phyloP scores from a whole-genome alignment of 1,140 invertebrate species.

The Atta texana region DNA sequence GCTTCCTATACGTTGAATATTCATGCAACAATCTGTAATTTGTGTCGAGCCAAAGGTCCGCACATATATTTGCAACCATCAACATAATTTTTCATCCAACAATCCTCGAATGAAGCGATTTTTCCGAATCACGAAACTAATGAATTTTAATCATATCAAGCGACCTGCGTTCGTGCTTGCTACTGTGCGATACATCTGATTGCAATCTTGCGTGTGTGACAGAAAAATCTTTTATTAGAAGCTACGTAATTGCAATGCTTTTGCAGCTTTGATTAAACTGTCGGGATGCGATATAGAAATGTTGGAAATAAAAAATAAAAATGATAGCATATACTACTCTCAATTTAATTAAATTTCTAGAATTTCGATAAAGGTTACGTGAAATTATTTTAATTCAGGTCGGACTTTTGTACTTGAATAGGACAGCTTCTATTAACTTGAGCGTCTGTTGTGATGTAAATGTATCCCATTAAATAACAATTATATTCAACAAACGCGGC shows the following conservation, averaged over 20 bases:
- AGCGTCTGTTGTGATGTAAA: neutral
- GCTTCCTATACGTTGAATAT: conserved; percentile 65
- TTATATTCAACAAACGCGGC: neutral
- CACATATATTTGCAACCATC: conserved; percentile 60
- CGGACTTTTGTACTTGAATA: conserved; percentile 33
- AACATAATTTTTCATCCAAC: conserved; percentile 63
- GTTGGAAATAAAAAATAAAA: conserved; percentile 21
- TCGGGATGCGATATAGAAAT: conserved; percentile 16
- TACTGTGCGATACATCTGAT: conserved; percentile 47
- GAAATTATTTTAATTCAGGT: conserved; percentile 23
- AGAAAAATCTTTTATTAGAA: conserved; percentile 56
- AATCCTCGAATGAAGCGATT: conserved; percentile 55
- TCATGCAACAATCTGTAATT: conserved; percentile 65
- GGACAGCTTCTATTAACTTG: neutral
- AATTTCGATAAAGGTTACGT: conserved; percentile 38
- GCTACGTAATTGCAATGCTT: conserved; percentile 46
- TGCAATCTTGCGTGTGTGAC: conserved; percentile 34
- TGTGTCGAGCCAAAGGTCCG: conserved; percentile 60
- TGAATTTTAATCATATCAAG: conserved; percentile 63
- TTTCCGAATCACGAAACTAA: conserved; percentile 64
- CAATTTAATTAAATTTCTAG: conserved; percentile 44
- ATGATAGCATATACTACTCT: neutral
- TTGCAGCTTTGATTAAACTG: conserved; percentile 48
- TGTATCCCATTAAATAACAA: conserved; percentile 13
- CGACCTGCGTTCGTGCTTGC: conserved; percentile 24